Evolutionary conservation across 2,113 vertebrate species (phyloP).

Genomic region (Pelecanoides urinatrix): DNA sequence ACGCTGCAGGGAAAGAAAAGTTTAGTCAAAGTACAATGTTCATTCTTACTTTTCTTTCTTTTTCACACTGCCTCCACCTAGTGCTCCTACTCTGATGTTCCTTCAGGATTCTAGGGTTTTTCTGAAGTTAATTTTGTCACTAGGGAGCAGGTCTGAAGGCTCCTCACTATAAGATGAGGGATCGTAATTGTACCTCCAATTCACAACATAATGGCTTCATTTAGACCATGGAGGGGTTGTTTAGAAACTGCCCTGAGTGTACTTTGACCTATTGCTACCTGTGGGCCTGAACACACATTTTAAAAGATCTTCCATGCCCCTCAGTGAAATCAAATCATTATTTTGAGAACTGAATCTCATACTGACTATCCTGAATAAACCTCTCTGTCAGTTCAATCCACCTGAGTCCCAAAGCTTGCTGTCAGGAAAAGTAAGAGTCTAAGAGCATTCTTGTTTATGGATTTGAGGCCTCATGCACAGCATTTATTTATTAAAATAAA

Average conservation of each 20-base stretch:
- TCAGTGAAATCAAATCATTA: constrained; percentile 28
- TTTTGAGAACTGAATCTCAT: neutral
- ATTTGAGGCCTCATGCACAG: neutral
- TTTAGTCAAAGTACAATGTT: constrained; percentile 41
- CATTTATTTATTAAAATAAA: constrained; percentile 32
- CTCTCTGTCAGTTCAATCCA: neutral
- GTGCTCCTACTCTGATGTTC: neutral
- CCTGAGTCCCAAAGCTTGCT: neutral
- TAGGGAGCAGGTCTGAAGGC: neutral
- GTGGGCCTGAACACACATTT: neutral
- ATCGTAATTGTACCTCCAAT: neutral
- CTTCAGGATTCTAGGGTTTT: neutral
- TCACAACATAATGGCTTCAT: neutral
- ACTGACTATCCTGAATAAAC: constrained; percentile 8
- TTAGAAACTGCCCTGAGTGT: neutral
- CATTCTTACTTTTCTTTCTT: neutral
- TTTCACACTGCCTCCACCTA: neutral
- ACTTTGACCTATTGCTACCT: neutral
- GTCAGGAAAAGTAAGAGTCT: neutral
- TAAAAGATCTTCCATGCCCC: neutral
- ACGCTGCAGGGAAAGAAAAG: neutral
- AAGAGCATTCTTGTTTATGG: neutral
- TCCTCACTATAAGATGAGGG: neutral
- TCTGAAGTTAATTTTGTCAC: constrained; percentile 24
- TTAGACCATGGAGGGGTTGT: neutral